Conservation (phyloP, 2,888 invertebrate species). For the Rhyacophila evoluta region DNA sequence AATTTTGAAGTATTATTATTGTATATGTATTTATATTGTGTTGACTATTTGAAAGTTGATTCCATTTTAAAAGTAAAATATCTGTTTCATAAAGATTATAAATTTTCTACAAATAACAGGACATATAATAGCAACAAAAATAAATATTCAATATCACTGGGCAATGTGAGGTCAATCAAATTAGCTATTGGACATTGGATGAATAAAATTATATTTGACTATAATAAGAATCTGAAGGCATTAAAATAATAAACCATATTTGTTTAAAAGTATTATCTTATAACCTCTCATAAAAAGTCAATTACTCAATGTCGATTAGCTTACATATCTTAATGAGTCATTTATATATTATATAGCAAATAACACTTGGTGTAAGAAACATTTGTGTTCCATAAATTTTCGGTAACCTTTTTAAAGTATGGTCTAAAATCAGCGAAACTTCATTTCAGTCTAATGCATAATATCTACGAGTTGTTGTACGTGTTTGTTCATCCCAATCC, state of each 20-base stretch:
- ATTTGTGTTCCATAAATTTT: slow-evolving; percentile 5
- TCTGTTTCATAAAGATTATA: too few relatives aligned
- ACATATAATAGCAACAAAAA: too few relatives aligned
- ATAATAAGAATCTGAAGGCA: too few relatives aligned
- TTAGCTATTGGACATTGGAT: not conserved
- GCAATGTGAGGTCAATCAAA: not conserved
- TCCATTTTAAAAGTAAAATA: too few relatives aligned
- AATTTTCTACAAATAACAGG: too few relatives aligned
- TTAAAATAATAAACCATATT: too few relatives aligned
- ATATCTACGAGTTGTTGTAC: slow-evolving; percentile 8
- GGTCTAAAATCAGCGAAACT: slow-evolving; percentile 1
- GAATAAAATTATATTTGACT: too few relatives aligned
- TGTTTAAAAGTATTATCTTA: too few relatives aligned
- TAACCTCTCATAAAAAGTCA: too few relatives aligned
- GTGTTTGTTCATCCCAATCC: slow-evolving; percentile 75
- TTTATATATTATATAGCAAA: not conserved
- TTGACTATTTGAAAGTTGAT: too few relatives aligned
- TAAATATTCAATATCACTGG: not conserved
- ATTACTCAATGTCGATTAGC: not conserved
- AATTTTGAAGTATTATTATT: too few relatives aligned
- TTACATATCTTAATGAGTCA: not conserved
- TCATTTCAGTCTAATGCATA: slow-evolving; percentile 22
- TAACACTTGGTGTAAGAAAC: slow-evolving; percentile 14
- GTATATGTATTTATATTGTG: too few relatives aligned
- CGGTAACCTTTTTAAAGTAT: not conserved